phyloP scores from a whole-genome alignment of 2,888 invertebrate genomes.

The Caenorhabditis japonica region DNA sequence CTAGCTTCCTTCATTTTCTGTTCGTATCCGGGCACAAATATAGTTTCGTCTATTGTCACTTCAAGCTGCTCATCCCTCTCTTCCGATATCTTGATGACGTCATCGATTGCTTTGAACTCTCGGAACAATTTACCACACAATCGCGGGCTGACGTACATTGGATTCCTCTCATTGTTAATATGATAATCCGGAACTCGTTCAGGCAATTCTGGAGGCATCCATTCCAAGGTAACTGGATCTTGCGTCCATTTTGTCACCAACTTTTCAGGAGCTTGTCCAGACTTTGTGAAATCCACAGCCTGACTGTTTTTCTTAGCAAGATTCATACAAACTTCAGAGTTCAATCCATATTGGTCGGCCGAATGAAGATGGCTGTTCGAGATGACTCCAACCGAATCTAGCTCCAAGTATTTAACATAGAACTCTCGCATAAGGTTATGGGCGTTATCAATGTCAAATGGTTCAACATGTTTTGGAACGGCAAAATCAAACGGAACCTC shows the following conservation, averaged over 20 bases:
- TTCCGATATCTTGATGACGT: constrained; percentile 60
- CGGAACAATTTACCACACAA: constrained; percentile 71
- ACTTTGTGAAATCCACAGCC: constrained; percentile 74
- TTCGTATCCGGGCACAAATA: constrained; percentile 40
- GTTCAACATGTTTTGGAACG: constrained; percentile 12
- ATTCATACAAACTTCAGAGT: constrained; percentile 57
- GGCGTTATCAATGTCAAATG: constrained; percentile 24
- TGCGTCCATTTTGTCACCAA: constrained; percentile 37
- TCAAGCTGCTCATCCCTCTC: constrained; percentile 49
- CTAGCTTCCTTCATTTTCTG: constrained; percentile 34
- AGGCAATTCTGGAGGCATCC: constrained; percentile 49
- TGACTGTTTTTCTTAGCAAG: constrained; percentile 71
- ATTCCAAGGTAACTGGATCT: constrained; percentile 25
- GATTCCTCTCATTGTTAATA: constrained; percentile 23
- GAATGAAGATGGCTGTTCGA: constrained; percentile 76
- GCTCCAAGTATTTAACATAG: constrained; percentile 76
- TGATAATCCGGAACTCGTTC: constrained; percentile 57
- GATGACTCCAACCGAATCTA: constrained; percentile 76
- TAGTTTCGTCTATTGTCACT: constrained; percentile 28
- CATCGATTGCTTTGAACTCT: constrained; percentile 52
- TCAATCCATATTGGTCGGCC: constrained; percentile 75
- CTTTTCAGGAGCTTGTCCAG: constrained; percentile 47
- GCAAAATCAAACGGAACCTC: constrained; percentile 66
- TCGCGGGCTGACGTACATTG: constrained; percentile 47
- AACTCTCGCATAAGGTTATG: constrained; percentile 70